Evolutionary conservation across 1,140 invertebrate genomes (phyloP).

Genomic region (Lasaia peninsularis): DNA sequence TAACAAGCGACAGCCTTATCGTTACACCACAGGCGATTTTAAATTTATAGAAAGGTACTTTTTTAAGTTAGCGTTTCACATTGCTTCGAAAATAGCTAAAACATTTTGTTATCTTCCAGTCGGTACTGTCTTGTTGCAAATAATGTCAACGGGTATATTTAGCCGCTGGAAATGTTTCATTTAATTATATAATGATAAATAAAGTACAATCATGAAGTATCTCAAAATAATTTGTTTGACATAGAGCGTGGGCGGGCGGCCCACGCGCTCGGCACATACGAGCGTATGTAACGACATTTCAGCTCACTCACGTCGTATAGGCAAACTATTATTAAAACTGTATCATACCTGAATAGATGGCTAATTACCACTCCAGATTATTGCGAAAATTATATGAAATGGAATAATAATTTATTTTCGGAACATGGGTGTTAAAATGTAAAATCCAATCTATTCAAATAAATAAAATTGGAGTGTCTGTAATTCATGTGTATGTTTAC

Average conservation of each 20-base stretch:
- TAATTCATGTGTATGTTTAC: too few relatives aligned
- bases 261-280: neutral
- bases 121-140: neutral
- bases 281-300: neutral
- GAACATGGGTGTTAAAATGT: too few relatives aligned
- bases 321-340: neutral
- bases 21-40: too few relatives aligned
- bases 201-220: slow-evolving; percentile 14
- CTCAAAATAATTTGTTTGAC: slow-evolving; percentile 13
- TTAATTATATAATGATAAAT: slow-evolving; percentile 15
- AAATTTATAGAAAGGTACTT: too few relatives aligned
- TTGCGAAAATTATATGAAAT: neutral
- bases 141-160: neutral
- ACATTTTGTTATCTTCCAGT: neutral
- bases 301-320: neutral
- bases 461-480: too few relatives aligned
- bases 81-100: too few relatives aligned
- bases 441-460: too few relatives aligned
- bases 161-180: slow-evolving; percentile 2
- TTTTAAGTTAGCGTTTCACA: too few relatives aligned
- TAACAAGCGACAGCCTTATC: too few relatives aligned
- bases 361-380: neutral
- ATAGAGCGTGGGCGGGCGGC: neutral
- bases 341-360: neutral
- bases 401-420: too few relatives aligned